phyloP scores from a whole-genome alignment of 2,113 vertebrate genomes.

The Acrocephalus kingi region DNA sequence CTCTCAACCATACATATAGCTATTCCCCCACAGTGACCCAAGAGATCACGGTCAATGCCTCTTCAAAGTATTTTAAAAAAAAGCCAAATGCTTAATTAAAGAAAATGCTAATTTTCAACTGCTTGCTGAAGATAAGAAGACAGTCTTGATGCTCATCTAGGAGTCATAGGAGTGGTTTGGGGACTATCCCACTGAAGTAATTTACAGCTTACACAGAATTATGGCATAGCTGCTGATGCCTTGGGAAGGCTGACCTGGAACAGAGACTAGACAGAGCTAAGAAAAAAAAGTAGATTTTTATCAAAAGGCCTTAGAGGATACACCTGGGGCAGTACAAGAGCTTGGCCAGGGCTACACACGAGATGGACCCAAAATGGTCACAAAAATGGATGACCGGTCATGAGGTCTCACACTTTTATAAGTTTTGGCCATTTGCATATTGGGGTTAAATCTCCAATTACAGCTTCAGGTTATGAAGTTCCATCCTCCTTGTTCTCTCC shows the following conservation, averaged over 20 bases:
- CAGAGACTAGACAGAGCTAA: neutral
- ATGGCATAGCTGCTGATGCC: neutral
- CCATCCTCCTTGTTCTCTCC: neutral
- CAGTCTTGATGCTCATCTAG: neutral
- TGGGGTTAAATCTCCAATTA: neutral
- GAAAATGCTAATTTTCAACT: neutral
- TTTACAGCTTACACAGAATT: neutral
- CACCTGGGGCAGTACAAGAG: neutral
- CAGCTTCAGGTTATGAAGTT: neutral
- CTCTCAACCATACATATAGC: accelerated
- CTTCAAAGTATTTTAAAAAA: neutral
- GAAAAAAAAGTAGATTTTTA: neutral
- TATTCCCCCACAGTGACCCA: neutral
- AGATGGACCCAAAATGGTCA: neutral
- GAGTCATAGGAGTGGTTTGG: neutral
- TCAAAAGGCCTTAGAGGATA: neutral
- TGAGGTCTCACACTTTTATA: neutral
- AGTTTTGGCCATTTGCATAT: neutral
- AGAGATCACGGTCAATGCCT: neutral
- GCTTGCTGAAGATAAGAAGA: neutral
- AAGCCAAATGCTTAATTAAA: neutral
- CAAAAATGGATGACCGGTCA: neutral
- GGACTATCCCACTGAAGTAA: neutral
- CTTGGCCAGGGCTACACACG: neutral
- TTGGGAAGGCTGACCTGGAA: neutral